phyloP scores from a whole-genome alignment of 2,888 invertebrate genomes.

The Celastrina argiolus region DNA sequence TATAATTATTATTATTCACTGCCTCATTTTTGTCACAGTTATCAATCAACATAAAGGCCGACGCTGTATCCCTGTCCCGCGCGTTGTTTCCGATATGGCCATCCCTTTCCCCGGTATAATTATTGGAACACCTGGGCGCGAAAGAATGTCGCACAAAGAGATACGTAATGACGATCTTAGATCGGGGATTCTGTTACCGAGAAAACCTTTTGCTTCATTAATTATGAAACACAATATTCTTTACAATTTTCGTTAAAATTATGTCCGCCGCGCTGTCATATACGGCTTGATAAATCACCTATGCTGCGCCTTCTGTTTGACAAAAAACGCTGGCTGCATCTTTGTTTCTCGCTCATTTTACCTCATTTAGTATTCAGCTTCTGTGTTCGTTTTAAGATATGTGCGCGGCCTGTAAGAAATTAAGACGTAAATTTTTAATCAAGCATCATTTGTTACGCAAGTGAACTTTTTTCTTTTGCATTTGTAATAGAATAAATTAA shows the following conservation, averaged over 20 bases:
- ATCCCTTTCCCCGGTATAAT: constrained; percentile 67
- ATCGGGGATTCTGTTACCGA: constrained; percentile 74
- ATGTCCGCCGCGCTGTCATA: constrained; percentile 69
- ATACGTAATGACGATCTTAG: constrained; percentile 75
- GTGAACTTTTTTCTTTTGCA: neutral
- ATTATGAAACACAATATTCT: constrained; percentile 76
- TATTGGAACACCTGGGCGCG: constrained; percentile 77
- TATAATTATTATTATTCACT: constrained; percentile 79
- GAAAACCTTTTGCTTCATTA: constrained; percentile 76
- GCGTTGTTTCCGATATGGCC: constrained; percentile 39
- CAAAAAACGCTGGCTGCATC: constrained; percentile 32
- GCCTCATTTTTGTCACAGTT: constrained; percentile 79
- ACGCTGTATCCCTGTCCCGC: constrained; percentile 46
- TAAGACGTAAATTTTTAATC: neutral
- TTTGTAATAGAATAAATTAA: neutral
- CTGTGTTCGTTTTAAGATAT: constrained; percentile 34
- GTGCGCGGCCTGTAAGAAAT: neutral
- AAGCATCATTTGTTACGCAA: neutral
- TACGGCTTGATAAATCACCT: constrained; percentile 68
- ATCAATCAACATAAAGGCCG: constrained; percentile 75
- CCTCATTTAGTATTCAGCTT: constrained; percentile 33
- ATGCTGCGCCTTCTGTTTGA: constrained; percentile 52
- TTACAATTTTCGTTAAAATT: constrained; percentile 71
- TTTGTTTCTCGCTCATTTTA: constrained; percentile 35
- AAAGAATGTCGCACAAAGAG: constrained; percentile 78